Evolutionary conservation across 92 coral and sea anemone species (phyloP), one percentile per base, ranked within the genome.

Genomic region (Zoanthus sansibaricus): DNA sequence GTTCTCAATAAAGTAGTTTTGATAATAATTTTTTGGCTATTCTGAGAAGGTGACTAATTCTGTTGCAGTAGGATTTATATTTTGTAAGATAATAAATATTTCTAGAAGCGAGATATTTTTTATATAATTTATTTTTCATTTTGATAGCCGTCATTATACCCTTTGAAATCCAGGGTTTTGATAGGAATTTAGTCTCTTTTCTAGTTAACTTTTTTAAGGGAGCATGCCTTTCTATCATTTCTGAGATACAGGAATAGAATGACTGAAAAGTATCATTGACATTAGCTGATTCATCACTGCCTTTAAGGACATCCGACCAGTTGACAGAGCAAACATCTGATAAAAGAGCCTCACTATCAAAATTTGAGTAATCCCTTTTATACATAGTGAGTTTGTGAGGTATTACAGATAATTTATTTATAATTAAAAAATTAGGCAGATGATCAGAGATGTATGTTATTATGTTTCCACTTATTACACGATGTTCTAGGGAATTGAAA

Each of bases 161-260:
- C 68, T 76, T 83, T 15, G 93, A 87, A 5, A 90, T 84, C 92
- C 87, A 90, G 46, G 92, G 93, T 56, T 91, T 87, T 20, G 73
- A 33, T 44, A 74, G 15, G 3, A 71, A 88, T 82, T 83, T 91
- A 18, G 78, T 77, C 76, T 91, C 91, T 33, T 64, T 79, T 47
- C 84, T 56, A 25, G 86, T 21, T 18, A 76, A 59, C 59, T 87
- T 82, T 25, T 82, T 70, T 11, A 91, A 54, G 33, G 93, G 93
- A 56, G 72, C 70, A 31, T 91, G 91, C 51, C 69, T 72, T 42
- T 88, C 80, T 2, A 88, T 56, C 4, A 52, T 16, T 3, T 56
- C 58, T 16, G 61, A 51, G 10, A 91, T 15, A 17, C 42, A 9
- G 44, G 59, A 56, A 44, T 49, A 72, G 47, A 88, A 88, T 15